Evolutionary conservation across 2,113 vertebrate species (phyloP).

Genomic region (Cercocebus atys): DNA sequence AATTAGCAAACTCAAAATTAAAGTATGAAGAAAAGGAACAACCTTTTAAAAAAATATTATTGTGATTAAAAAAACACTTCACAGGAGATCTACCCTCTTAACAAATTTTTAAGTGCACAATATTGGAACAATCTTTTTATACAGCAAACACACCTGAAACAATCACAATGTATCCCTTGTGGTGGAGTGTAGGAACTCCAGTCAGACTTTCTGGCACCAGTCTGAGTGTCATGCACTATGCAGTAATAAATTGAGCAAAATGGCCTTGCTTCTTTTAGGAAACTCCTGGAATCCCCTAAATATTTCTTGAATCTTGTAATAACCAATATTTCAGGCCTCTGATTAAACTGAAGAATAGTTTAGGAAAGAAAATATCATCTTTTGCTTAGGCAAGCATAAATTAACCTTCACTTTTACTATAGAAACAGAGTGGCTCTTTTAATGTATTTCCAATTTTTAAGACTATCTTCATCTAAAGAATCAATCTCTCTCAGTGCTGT

Average conservation of each 20-base stretch:
- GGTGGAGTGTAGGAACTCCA: background rate
- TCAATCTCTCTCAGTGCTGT: background rate
- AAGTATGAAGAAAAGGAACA: background rate
- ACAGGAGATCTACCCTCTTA: background rate
- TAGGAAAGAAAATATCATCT: background rate
- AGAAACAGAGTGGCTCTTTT: background rate
- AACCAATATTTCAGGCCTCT: background rate
- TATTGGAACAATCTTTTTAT: background rate
- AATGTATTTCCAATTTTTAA: background rate
- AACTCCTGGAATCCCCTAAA: slow-evolving; percentile 17
- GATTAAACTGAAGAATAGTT: background rate
- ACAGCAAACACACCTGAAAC: background rate
- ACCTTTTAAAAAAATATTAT: background rate
- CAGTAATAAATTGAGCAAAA: slow-evolving; percentile 18
- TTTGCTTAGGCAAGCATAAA: slow-evolving; percentile 28
- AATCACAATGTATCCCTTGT: background rate
- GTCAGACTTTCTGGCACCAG: background rate
- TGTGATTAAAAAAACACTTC: background rate
- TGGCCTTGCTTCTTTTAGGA: slow-evolving; percentile 6
- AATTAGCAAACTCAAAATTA: slow-evolving; percentile 13
- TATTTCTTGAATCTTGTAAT: background rate
- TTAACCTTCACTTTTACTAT: background rate
- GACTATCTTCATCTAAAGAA: slow-evolving; percentile 41
- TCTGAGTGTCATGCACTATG: background rate
- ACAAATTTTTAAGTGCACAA: background rate